Percentiles rank a stretch among this genome's conserved stretches.
Evolutionary conservation across 64 coral and sea anemone genomes (phyloP).

Genomic region (Porites australiensis): DNA sequence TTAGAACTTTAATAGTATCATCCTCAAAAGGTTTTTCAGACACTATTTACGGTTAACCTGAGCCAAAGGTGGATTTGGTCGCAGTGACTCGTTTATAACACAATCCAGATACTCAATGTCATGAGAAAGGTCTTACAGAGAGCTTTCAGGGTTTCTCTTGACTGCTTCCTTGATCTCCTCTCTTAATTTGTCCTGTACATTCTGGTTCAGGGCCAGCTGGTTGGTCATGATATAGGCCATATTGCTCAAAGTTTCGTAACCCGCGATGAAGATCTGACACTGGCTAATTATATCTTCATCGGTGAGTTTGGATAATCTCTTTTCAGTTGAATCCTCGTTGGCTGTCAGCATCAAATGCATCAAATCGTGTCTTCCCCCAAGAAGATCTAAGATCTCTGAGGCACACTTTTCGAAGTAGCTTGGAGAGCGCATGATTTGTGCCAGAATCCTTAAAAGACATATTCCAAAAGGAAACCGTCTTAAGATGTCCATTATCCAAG

Average conservation of each 20-base stretch:
- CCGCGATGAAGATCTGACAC: slow-evolving; percentile 45
- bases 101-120: slow-evolving; percentile 69
- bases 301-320: slow-evolving; percentile 31
- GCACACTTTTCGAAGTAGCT: slow-evolving; percentile 17
- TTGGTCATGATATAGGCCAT: slow-evolving; percentile 55
- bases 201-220: slow-evolving; percentile 63
- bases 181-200: slow-evolving; percentile 50
- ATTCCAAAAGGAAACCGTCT: slow-evolving; percentile 2
- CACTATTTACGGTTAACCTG: not conserved
- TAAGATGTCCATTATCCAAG: not conserved
- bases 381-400: not conserved
- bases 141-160: slow-evolving; percentile 44
- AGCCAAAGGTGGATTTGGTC: slow-evolving; percentile 40
- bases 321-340: not conserved
- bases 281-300: slow-evolving; percentile 48
- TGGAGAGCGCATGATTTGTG: not conserved
- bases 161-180: slow-evolving; percentile 11
- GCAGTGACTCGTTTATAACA: slow-evolving; percentile 52
- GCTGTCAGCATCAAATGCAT: slow-evolving; percentile 60
- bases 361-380: not conserved
- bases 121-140: slow-evolving; percentile 39
- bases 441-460: not conserved
- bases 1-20: too few species aligned
- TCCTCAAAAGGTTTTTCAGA: too few species aligned
- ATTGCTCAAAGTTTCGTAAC: slow-evolving; percentile 65